phyloP scores from a whole-genome alignment of 92 coral and sea anemone species.

The Bergia puertoricense region DNA sequence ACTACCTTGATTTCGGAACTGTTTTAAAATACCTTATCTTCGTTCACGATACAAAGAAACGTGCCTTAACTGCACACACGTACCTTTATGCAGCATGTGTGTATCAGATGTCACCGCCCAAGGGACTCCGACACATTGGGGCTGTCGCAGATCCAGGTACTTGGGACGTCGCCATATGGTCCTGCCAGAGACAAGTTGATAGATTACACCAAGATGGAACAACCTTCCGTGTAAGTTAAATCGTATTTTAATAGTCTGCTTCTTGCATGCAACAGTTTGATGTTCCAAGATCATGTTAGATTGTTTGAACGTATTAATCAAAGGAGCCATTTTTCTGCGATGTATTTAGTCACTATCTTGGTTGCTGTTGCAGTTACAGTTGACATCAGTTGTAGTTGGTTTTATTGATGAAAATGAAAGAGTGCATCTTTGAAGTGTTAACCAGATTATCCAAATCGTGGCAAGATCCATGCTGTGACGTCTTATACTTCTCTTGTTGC shows the following conservation, averaged over 20 bases:
- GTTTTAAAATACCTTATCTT: neutral
- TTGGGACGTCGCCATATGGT: conserved; percentile 86
- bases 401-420: too few relatives aligned
- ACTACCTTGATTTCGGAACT: neutral
- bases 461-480: too few relatives aligned
- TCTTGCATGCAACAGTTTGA: too few relatives aligned
- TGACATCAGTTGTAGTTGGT: too few relatives aligned
- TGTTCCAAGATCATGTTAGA: too few relatives aligned
- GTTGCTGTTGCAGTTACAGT: too few relatives aligned
- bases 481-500: too few relatives aligned
- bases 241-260: neutral
- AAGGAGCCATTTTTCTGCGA: too few relatives aligned
- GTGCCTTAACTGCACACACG: neutral
- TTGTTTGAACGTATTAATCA: too few relatives aligned
- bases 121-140: conserved; percentile 94
- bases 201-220: conserved; percentile 45
- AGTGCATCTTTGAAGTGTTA: too few relatives aligned
- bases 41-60: neutral
- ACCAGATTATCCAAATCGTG: too few relatives aligned
- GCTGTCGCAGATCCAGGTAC: conserved; percentile 86
- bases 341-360: too few relatives aligned
- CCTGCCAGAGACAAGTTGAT: conserved; percentile 47
- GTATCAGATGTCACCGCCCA: conserved; percentile 89
- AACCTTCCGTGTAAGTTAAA: conserved; percentile 46
- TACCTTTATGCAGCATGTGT: conserved; percentile 66